Evolutionary conservation across 2,113 vertebrate genomes (phyloP).

Genomic region (Pseudopodoces humilis): DNA sequence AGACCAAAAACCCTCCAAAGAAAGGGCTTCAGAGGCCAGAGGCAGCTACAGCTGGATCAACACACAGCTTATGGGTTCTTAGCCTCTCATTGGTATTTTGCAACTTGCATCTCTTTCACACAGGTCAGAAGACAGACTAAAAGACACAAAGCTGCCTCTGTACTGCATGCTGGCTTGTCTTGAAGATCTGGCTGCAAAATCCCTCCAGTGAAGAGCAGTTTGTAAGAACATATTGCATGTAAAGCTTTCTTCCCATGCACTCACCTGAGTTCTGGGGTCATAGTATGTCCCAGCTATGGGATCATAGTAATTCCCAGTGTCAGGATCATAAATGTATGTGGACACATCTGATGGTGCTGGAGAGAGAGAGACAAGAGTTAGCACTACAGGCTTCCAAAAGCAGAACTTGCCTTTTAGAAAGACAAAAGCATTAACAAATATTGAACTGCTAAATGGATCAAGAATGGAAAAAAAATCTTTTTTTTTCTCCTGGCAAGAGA

Average conservation of each 20-base stretch:
- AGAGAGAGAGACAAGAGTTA: slow-evolving; percentile 30
- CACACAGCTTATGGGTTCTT: neutral
- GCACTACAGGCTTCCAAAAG: neutral
- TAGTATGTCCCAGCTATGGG: slow-evolving; percentile 93
- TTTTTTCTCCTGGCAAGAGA: neutral
- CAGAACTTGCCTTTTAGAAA: neutral
- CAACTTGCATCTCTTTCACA: neutral
- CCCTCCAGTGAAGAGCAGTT: neutral
- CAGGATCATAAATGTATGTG: slow-evolving; percentile 92
- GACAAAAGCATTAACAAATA: neutral
- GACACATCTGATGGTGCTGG: slow-evolving; percentile 85
- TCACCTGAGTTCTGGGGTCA: slow-evolving; percentile 90
- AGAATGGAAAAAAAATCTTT: neutral
- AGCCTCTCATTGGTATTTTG: neutral
- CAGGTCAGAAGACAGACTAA: neutral
- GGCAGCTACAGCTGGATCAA: neutral
- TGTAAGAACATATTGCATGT: neutral
- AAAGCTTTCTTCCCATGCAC: neutral
- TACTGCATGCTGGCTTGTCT: neutral
- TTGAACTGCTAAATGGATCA: neutral
- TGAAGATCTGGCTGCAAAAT: neutral
- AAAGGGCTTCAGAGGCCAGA: neutral
- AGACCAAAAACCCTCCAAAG: neutral
- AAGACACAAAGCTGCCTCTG: neutral
- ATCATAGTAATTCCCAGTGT: slow-evolving; percentile 95